Evolutionary conservation across 2,888 invertebrate species (phyloP), one percentile per base, ranked within the genome.

Genomic region (Hyles lineata): DNA sequence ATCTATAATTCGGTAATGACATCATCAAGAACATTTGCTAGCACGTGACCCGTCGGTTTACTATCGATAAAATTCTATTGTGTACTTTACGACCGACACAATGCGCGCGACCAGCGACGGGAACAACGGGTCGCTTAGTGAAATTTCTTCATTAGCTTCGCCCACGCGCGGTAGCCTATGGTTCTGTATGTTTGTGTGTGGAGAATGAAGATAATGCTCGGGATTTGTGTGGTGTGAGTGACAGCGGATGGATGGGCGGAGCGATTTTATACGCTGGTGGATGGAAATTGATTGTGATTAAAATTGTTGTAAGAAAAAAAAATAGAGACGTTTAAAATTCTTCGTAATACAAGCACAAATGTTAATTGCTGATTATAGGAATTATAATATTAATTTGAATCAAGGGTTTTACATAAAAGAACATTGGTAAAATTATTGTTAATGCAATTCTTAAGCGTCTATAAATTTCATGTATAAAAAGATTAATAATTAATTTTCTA

Each of bases 131-230:
- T 71, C 71, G 55, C 75, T 75, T 74, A 76, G 77, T 81, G 73
- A 79, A 80, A 87, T 87, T 85, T 84, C 85, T 87, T 85, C 82
- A 87, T 87, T 84, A 80, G 74, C 75, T 86, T 83, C 86, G 87
- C 86, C 84, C 79, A 86, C 90, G 88, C 87, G 80, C 77, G 77
- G 60, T 74, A 67, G 50, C 67, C 19, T 80, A 81, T 82, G 77
- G 78, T 77, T 78, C 78, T 71, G 72, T 78, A 43, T 69, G 50
- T 35, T 19, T 69, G 29, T 50, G 29, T 69, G 19, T 70, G 17
- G 55, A 55, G 55, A 55, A 9, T 70, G 17, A n/a, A 55, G 55
- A 55, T 55, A 19, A n/a, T 17, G 62, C 8, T 72, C 19, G 29
- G n/a, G 21, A 43, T 11, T 8, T 17, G 70, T 61, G 32, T 25